Base-by-base conservation (phyloP, 1,140 invertebrate genomes). In the Nilaparvata lugens region DNA sequence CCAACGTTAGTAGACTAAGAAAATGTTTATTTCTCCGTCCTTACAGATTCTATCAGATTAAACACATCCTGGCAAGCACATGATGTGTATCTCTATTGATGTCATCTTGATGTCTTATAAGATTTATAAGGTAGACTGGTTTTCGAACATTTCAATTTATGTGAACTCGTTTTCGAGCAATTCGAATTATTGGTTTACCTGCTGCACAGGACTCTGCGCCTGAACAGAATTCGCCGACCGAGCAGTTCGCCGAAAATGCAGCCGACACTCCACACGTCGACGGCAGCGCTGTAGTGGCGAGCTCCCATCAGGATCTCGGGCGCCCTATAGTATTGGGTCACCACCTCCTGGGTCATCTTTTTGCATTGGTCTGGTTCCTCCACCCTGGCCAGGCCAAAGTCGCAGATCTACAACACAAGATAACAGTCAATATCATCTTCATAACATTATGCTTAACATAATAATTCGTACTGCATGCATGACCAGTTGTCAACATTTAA, bases 261-360 rank as follows among this genome's bases (percentile, higher is more conserved):
- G n/a, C 97, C 97, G 24, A 98, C 95, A 45, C 93, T 95, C 97
- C 96, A 99, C 14, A 98, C 92, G 73, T 99, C 97, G 38, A 99
- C 93, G 0, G 93, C 91, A 9, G 89, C 89, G 21, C 94, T 94
- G 76, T 99, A 99, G 75, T 99, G 96, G 66, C 92, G 87, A 4
- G 97, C 95, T 25, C 97, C 97, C 86, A 99, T 95, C 21, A 99
- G 79, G 66, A 99, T 90, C 80, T 99, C 97, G 14, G 97, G 97
- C 4, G 97, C 96, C 61, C 97, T 83, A 76, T 99, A 99, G 80
- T 99, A 99, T 77, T 98, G 96, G 56, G 95, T 96, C 54, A 97
- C 93, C 53, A 97, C 93, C 80, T 99, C 97, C 77, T 98, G 96
- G 28, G 97, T 99, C 95, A 99, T 98, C 71, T 93, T 87, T 74